Percentiles rank a stretch among this genome's conserved stretches.
phyloP scores from a whole-genome alignment of 2,888 invertebrate genomes.

The Tenodera sinensis region DNA sequence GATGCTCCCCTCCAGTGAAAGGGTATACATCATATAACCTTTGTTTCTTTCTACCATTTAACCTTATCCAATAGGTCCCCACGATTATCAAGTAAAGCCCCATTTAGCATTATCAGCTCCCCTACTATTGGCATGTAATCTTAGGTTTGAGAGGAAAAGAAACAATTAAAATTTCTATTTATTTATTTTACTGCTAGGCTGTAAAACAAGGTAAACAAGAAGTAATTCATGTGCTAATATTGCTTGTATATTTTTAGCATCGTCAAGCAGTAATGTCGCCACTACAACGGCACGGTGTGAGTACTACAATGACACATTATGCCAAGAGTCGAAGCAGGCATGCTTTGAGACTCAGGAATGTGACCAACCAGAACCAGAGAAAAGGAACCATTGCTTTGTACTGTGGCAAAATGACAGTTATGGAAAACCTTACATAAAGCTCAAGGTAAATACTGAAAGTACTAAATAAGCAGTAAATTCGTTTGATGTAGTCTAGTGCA shows the following conservation, averaged over 20 bases:
- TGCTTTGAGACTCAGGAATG: constrained; percentile 61
- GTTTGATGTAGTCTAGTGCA: too few relatives aligned
- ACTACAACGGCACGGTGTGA: constrained; percentile 58
- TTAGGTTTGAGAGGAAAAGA: too few relatives aligned
- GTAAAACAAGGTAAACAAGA: too few relatives aligned
- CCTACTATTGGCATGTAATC: too few relatives aligned
- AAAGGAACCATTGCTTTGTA: constrained; percentile 78
- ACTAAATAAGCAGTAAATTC: neutral
- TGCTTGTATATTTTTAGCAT: neutral
- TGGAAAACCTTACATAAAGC: constrained; percentile 51
- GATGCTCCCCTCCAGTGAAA: too few relatives aligned
- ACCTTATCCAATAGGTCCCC: too few relatives aligned
- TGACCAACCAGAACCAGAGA: constrained; percentile 61
- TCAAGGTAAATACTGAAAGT: constrained; percentile 40
- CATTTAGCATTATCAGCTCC: too few relatives aligned
- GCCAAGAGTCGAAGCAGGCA: constrained; percentile 47
- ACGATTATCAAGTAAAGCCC: too few relatives aligned
- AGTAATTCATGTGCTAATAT: neutral
- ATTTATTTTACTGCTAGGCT: too few relatives aligned
- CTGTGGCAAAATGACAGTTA: constrained; percentile 66
- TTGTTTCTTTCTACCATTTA: too few relatives aligned
- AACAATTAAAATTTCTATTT: too few relatives aligned
- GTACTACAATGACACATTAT: constrained; percentile 61
- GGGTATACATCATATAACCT: too few relatives aligned
- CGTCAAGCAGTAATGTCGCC: constrained; percentile 14